Evolutionary conservation across 2,113 vertebrate species (phyloP), one percentile per base, ranked within the genome.

Genomic region (Gasterosteus aculeatus): DNA sequence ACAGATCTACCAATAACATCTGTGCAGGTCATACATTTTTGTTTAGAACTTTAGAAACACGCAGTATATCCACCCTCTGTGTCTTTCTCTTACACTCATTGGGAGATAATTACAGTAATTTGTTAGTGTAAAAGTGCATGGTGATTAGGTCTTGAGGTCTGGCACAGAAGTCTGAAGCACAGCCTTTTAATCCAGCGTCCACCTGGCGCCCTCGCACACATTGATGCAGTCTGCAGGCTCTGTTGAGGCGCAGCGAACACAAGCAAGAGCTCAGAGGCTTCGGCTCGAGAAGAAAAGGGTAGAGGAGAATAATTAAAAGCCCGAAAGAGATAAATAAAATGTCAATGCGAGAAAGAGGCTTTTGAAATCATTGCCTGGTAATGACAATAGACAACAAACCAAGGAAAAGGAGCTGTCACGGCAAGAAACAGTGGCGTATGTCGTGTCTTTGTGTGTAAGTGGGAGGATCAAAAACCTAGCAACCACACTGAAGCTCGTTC

Each of bases 401-500:
- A 16, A 64, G 5, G 12, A 22, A 61, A 47, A 54, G 62, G 49
- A 58, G 19, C n/a, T 61, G 39, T 33, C 12, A 29, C 19, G 11
- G 49, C 58, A 72, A 51, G 10, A 54, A 15, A 58, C 7, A 41
- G 57, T 15, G 6, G 35, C 14, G 6, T 62, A 59, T 58, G 66
- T 60, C 46, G 57, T 72, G 53, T 74, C 39, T 69, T 44, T 73
- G 53, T 81, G 65, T 72, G 19, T 49, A 31, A 15, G 65, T 75
- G 78, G 75, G 65, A 69, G 53, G 54, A 38, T 14, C 3, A 19
- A 69, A 38, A 72, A 10, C 69, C 70, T 26, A 75, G 81, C 64
- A 77, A 85, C 84, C 89, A 92, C 90, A 86, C 84, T 84, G 80
- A 91, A 88, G 69, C 77, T 75, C 47, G 76, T 26, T 54, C 35